Evolutionary conservation across 1,140 invertebrate genomes (phyloP).

Genomic region (Sminthurinus signatus): DNA sequence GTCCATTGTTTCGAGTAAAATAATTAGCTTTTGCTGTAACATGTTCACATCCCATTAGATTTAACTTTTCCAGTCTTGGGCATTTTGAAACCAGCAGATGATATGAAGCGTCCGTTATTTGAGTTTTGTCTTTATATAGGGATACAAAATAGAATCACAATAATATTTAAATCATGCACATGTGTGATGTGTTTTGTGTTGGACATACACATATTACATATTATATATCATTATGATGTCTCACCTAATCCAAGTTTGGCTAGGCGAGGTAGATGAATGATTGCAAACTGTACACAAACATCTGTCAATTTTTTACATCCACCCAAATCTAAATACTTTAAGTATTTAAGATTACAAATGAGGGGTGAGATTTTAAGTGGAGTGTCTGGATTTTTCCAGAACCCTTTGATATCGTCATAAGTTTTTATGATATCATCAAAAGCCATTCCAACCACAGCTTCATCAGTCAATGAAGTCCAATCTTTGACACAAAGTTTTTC

Average conservation of each 20-base stretch:
- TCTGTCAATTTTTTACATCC: conserved; percentile 13
- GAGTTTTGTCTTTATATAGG: too few relatives aligned
- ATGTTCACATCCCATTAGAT: conserved; percentile 12
- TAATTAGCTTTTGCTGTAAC: not conserved
- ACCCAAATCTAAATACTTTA: conserved; percentile 11
- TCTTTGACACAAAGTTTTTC: conserved; percentile 14
- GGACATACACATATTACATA: too few relatives aligned
- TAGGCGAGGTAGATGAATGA: conserved; percentile 3
- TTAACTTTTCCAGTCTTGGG: conserved; percentile 20
- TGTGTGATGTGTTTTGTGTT: too few relatives aligned
- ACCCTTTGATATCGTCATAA: conserved; percentile 5
- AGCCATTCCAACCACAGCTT: conserved; percentile 15
- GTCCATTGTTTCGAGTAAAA: conserved; percentile 16
- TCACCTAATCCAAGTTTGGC: conserved; percentile 3
- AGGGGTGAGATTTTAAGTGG: conserved; percentile 1
- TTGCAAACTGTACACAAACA: conserved; percentile 6
- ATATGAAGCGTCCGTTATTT: conserved; percentile 20
- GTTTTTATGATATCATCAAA: conserved; percentile 9
- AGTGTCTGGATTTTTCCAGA: not conserved
- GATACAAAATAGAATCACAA: too few relatives aligned
- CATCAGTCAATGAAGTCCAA: conserved; percentile 23
- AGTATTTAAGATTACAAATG: conserved; percentile 7
- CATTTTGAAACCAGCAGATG: conserved; percentile 2
- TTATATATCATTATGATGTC: too few relatives aligned
- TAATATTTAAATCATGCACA: too few relatives aligned